Percentiles rank a stretch among this genome's conserved stretches.
Evolutionary conservation across 2,888 invertebrate species (phyloP).

Genomic region (Aphrophora alni): DNA sequence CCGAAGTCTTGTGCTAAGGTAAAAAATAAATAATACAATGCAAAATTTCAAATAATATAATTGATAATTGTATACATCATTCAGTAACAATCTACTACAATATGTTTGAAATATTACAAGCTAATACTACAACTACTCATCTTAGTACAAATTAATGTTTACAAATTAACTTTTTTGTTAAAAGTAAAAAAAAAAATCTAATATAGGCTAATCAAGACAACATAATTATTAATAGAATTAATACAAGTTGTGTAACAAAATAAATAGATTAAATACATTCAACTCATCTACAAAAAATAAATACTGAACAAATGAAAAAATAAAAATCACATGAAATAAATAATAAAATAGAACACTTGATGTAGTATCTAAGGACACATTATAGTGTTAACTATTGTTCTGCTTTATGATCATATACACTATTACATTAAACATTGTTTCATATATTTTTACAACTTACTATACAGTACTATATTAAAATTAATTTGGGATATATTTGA

Average conservation of each 20-base stretch:
- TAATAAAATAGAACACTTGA: neutral
- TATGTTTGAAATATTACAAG: neutral
- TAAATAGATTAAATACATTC: neutral
- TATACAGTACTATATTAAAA: neutral
- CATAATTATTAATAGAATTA: neutral
- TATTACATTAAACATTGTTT: too few species aligned
- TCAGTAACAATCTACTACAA: neutral
- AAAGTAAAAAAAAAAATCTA: too few species aligned
- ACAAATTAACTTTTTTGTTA: too few species aligned
- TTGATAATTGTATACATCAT: neutral
- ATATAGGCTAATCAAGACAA: neutral
- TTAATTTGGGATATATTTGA: neutral
- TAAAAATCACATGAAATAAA: neutral
- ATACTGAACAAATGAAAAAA: neutral
- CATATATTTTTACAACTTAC: neutral
- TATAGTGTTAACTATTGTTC: too few species aligned
- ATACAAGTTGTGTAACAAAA: neutral
- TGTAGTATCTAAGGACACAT: too few species aligned
- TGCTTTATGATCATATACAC: too few species aligned
- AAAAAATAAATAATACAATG: too few species aligned
- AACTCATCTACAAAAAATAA: neutral
- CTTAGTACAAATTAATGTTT: neutral
- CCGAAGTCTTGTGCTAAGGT: too few species aligned
- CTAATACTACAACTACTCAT: neutral
- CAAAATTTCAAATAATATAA: neutral